These are phyloP conservation scores for Druon quercuslanigerum DNA, from an alignment of 1,140 invertebrate genomes.

Conservation along the genomic window DNA sequence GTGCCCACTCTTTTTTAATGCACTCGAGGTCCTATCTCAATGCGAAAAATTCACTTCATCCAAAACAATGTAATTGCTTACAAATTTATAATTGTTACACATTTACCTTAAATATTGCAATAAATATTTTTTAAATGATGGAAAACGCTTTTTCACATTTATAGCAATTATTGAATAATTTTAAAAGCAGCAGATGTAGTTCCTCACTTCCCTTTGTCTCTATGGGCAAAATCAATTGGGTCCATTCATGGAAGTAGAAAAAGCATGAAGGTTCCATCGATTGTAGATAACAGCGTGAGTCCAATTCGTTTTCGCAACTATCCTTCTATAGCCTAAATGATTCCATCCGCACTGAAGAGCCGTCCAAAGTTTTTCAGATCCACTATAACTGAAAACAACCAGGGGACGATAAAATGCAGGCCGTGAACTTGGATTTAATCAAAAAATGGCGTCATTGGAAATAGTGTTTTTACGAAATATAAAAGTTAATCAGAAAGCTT, in stretches of 20 bases:
- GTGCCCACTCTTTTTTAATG: slow-evolving; percentile 13
- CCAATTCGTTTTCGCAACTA: slow-evolving; percentile 64
- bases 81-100: not conserved
- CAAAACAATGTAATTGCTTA: slow-evolving; percentile 18
- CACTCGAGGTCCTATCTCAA: slow-evolving; percentile 15
- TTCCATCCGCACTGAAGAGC: slow-evolving; percentile 48
- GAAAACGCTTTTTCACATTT: not conserved
- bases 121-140: no score
- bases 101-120: not conserved
- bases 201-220: not conserved
- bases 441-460: slow-evolving; percentile 59
- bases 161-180: not conserved
- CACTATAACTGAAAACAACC: slow-evolving; percentile 50
- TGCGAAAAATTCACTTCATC: slow-evolving; percentile 3
- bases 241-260: slow-evolving; percentile 4
- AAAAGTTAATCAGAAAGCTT: no score
- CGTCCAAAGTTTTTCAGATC: slow-evolving; percentile 28
- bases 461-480: no score
- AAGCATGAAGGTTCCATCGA: not conserved
- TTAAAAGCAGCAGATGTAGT: not conserved
- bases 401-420: slow-evolving; percentile 66
- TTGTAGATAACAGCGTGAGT: slow-evolving; percentile 11
- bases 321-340: slow-evolving; percentile 41
- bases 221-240: not conserved
- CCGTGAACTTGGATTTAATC: slow-evolving; percentile 67